phyloP scores from a whole-genome alignment of 2,113 vertebrate genomes.

The Cyanocitta stelleri region DNA sequence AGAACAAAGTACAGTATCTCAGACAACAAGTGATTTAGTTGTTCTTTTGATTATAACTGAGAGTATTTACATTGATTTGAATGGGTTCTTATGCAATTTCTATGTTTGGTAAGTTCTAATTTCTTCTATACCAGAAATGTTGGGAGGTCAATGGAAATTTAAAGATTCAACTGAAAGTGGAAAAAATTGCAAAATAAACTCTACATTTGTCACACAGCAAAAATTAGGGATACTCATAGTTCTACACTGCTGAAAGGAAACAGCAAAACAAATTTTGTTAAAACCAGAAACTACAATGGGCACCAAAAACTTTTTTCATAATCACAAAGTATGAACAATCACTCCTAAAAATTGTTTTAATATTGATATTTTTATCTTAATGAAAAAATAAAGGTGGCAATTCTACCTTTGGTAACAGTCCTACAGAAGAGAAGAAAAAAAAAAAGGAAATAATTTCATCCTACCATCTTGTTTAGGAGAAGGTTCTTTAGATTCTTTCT shows the following conservation, averaged over 20 bases:
- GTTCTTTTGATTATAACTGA: not conserved
- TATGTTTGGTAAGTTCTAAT: not conserved
- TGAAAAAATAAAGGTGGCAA: not conserved
- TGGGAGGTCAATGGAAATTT: not conserved
- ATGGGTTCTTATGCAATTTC: not conserved
- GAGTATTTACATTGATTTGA: not conserved
- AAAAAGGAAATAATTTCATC: not conserved
- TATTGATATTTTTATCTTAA: not conserved
- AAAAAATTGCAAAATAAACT: not conserved
- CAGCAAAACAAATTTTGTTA: not conserved
- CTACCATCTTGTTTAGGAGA: slow-evolving; percentile 85
- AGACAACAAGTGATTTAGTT: not conserved
- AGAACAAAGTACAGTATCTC: not conserved
- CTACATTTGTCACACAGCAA: not conserved
- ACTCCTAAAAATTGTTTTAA: not conserved
- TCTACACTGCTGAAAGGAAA: not conserved
- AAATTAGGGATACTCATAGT: not conserved
- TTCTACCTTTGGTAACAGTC: not conserved
- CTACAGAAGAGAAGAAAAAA: not conserved
- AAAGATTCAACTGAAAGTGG: not conserved
- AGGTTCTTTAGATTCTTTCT: slow-evolving; percentile 85
- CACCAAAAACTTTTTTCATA: not conserved
- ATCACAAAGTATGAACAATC: not conserved
- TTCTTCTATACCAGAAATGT: not conserved
- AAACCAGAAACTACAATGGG: not conserved